Conservation (phyloP, 2,113 vertebrate species). For the Thunnus maccoyii region DNA sequence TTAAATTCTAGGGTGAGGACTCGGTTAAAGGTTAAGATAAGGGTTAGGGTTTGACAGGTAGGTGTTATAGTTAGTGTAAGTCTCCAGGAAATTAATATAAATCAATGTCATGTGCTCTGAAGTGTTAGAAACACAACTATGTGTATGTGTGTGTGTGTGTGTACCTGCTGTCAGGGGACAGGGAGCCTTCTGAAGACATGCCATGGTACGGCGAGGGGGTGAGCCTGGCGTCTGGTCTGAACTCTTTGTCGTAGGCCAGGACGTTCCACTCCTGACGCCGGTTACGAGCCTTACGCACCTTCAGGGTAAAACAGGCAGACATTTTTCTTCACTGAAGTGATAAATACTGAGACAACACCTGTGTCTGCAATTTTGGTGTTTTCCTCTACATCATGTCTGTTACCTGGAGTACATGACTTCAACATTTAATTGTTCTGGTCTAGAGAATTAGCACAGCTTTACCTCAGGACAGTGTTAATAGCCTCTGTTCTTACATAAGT, state of each 20-base stretch:
- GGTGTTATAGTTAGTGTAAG: no score
- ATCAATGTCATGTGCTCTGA: no score
- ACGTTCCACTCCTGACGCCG: slow-evolving; percentile 95
- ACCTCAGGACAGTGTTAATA: background rate
- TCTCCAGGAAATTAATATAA: no score
- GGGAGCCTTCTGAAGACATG: slow-evolving; percentile 93
- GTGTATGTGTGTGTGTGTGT: slow-evolving; percentile 3
- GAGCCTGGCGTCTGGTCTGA: slow-evolving; percentile 91
- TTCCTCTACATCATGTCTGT: no score
- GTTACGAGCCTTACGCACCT: slow-evolving; percentile 92
- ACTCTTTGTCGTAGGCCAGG: slow-evolving; percentile 95
- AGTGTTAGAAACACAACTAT: no score
- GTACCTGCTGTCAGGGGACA: slow-evolving; percentile 94
- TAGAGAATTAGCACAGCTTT: background rate
- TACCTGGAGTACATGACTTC: background rate
- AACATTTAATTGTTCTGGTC: background rate
- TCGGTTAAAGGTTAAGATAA: no score
- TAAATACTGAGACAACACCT: background rate
- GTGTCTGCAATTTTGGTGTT: no score
- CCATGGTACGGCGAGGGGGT: slow-evolving; percentile 94
- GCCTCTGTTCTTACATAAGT: background rate
- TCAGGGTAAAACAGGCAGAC: background rate
- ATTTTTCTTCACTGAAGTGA: background rate
- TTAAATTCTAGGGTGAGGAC: no score
- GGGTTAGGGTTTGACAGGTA: no score